Base-by-base conservation (phyloP, 2,888 invertebrate genomes). In the Coremacera marginata region DNA sequence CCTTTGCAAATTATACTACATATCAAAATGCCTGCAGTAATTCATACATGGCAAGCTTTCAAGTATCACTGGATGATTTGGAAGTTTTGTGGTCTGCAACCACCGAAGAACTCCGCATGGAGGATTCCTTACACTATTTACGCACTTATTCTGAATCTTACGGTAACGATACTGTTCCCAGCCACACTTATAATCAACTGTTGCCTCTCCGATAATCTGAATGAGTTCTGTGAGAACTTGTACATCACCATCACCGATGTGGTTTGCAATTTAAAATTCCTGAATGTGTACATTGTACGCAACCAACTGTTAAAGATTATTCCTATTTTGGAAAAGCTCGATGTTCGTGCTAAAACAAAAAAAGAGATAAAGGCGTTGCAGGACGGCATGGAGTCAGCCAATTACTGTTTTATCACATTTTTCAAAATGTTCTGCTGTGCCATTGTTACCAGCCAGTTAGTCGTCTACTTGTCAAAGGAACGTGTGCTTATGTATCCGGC, bases 1-100 rank as follows among this genome's bases (percentile, higher is more conserved):
- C 9, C n/a, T 8, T 8, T 55, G 52, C 5, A n/a, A 16, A n/a
- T 19, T 52, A 52, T 5, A 7, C n/a, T 31, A 25, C 51, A 9
- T 44, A 22, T 67, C 31, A 8, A 60, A 72, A 72, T 72, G 62
- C 44, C 60, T 19, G 19, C 74, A 25, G 27, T 51, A n/a, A 75
- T 81, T 49, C 78, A 82, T 55, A 83, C 84, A 3, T 81, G 80
- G 76, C 73, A 76, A 7, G 86, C 88, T 1, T 82, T 89, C 57
- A 77, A 80, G 14, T 79, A 80, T 70, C 86, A 85, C 25, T 89
- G 88, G 88, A n/a, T 44, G 8, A 67, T 84, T 7, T 88, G 87
- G 85, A 81, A 81, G 22, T 4, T 83, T 4, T 77, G 82, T 7
- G 89, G 89, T 2, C 5, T 86, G 16, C 72, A 84, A 75, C 80